Percentiles rank a stretch among this genome's conserved stretches.
Conservation (phyloP, 2,888 invertebrate genomes). For the Athalia rosae region DNA sequence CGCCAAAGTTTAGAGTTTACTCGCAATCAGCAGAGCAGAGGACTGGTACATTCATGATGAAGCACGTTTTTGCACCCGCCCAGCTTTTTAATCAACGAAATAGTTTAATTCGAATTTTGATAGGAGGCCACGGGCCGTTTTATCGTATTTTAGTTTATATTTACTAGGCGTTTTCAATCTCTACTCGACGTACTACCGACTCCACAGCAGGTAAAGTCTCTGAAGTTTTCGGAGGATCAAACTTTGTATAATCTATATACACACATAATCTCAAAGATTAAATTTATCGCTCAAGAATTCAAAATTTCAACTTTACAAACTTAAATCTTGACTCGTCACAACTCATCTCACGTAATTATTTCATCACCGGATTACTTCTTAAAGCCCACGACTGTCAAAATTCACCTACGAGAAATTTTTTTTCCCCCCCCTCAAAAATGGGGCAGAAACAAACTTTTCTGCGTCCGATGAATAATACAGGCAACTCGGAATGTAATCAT, state of each 20-base stretch:
- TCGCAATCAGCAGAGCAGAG: too few species aligned
- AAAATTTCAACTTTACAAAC: neutral
- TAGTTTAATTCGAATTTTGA: constrained; percentile 28
- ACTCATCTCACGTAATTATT: too few species aligned
- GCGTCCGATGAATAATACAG: too few species aligned
- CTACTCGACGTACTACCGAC: neutral
- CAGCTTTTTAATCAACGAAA: constrained; percentile 39
- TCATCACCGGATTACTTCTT: too few species aligned
- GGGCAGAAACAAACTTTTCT: too few species aligned
- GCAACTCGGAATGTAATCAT: too few species aligned
- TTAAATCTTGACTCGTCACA: neutral
- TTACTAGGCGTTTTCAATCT: constrained; percentile 28
- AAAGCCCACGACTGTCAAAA: too few species aligned
- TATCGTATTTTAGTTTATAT: constrained; percentile 15
- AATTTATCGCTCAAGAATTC: constrained; percentile 11
- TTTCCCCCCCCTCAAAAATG: too few species aligned
- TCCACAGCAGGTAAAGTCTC: neutral
- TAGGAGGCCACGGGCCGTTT: neutral
- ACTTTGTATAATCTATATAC: constrained; percentile 29
- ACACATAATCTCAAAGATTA: constrained; percentile 12
- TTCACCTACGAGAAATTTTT: too few species aligned
- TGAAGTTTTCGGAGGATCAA: constrained; percentile 2
- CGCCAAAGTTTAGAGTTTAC: too few species aligned
- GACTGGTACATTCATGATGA: too few species aligned
- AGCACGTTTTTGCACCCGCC: neutral